These are phyloP conservation scores for Timandra comae DNA, from an alignment of 2,888 invertebrate species.

Conservation along the genomic window DNA sequence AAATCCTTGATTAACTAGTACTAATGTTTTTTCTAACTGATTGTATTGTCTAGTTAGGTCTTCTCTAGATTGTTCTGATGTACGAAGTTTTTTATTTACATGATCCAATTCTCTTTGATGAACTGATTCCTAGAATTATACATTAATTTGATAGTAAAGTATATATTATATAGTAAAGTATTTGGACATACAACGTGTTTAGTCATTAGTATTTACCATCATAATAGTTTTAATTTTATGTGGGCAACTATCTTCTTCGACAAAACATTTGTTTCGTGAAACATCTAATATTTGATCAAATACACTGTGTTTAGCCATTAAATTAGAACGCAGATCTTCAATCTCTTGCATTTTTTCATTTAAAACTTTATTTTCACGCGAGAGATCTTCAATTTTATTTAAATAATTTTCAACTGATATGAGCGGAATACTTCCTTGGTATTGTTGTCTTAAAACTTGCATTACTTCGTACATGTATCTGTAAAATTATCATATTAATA, in stretches of 20 bases:
- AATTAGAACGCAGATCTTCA: slow-evolving; percentile 46
- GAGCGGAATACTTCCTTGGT: slow-evolving; percentile 58
- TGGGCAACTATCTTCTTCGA: slow-evolving; percentile 45
- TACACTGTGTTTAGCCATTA: slow-evolving; percentile 55
- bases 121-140: slow-evolving; percentile 50
- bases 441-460: slow-evolving; percentile 57
- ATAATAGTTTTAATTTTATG: slow-evolving; percentile 53
- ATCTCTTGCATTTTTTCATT: slow-evolving; percentile 55
- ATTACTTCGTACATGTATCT: slow-evolving; percentile 60
- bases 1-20: slow-evolving; percentile 54
- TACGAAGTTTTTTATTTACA: slow-evolving; percentile 41
- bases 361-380: slow-evolving; percentile 40
- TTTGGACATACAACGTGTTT: background rate
- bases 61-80: slow-evolving; percentile 42
- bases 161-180: background rate
- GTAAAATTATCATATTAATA: no score
- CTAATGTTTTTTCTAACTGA: slow-evolving; percentile 48
- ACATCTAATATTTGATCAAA: slow-evolving; percentile 57
- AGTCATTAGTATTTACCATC: slow-evolving; percentile 29
- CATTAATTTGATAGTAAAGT: slow-evolving; percentile 1
- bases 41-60: slow-evolving; percentile 45
- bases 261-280: slow-evolving; percentile 46
- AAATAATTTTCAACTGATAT: slow-evolving; percentile 54
- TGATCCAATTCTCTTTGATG: slow-evolving; percentile 47
- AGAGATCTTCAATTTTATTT: slow-evolving; percentile 45